Conservation (phyloP, 2,797 vertebrate species). For the Mus caroli region DNA sequence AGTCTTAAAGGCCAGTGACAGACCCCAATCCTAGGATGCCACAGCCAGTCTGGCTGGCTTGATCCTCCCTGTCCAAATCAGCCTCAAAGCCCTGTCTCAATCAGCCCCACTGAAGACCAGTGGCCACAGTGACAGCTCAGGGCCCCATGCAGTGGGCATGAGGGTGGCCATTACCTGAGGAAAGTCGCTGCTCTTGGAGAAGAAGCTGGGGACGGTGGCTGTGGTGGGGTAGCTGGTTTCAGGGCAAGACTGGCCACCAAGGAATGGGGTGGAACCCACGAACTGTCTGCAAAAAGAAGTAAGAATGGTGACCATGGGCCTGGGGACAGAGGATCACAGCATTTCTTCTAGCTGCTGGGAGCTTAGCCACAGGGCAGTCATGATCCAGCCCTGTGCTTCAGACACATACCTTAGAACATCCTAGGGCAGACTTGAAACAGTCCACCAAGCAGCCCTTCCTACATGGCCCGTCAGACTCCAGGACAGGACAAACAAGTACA, state of each 20-base stretch:
- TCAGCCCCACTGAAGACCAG: neutral
- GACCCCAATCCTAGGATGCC: neutral
- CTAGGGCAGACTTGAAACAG: neutral
- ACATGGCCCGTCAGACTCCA: neutral
- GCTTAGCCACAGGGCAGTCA: neutral
- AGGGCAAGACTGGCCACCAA: conserved; percentile 85
- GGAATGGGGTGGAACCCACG: conserved; percentile 80
- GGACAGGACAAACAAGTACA: neutral
- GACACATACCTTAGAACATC: neutral
- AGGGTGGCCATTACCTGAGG: conserved; percentile 89
- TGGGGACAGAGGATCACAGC: no score
- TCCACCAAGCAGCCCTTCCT: neutral
- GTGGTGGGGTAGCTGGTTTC: conserved; percentile 90
- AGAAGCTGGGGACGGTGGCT: conserved; percentile 85
- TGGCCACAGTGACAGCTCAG: neutral
- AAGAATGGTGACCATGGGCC: neutral
- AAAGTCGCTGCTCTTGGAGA: conserved; percentile 91
- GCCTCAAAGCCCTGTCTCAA: neutral
- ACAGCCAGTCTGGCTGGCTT: neutral
- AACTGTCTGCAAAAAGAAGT: conserved; percentile 85
- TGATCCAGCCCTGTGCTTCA: neutral
- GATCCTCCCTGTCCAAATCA: neutral
- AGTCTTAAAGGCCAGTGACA: neutral
- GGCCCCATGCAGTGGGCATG: neutral
- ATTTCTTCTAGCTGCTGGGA: neutral